These are phyloP conservation scores for Nebria brevicollis DNA, from an alignment of 2,888 invertebrate genomes.

Conservation along the genomic window DNA sequence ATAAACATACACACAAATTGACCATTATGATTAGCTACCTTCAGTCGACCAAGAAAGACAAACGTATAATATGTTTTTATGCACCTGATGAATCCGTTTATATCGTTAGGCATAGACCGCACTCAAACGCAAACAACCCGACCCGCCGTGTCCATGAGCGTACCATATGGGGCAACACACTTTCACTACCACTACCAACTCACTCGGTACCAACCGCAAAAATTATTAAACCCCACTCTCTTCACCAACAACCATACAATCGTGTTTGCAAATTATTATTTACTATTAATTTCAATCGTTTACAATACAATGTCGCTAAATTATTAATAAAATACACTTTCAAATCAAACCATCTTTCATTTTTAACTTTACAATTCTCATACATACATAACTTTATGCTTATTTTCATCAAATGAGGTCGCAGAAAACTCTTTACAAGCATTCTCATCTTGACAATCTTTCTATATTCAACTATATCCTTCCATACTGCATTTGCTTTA, in stretches of 20 bases:
- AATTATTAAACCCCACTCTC: background rate
- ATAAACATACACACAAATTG: constrained; percentile 22
- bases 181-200: constrained; percentile 26
- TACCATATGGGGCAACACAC: constrained; percentile 33
- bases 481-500: too few species aligned
- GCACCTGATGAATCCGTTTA: constrained; percentile 34
- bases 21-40: constrained; percentile 27
- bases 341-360: too few species aligned
- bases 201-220: constrained; percentile 6
- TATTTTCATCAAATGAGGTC: too few species aligned
- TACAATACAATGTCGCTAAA: too few species aligned
- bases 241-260: background rate
- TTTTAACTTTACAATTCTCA: too few species aligned
- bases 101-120: constrained; percentile 19
- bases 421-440: too few species aligned
- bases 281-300: background rate
- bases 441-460: too few species aligned
- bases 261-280: background rate
- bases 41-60: constrained; percentile 2
- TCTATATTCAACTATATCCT: too few species aligned
- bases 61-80: constrained; percentile 16
- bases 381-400: too few species aligned
- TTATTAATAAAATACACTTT: too few species aligned
- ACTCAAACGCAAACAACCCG: constrained; percentile 32
- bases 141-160: constrained; percentile 32